Base-by-base conservation (phyloP, 2,113 vertebrate genomes). In the Nibea albiflora region DNA sequence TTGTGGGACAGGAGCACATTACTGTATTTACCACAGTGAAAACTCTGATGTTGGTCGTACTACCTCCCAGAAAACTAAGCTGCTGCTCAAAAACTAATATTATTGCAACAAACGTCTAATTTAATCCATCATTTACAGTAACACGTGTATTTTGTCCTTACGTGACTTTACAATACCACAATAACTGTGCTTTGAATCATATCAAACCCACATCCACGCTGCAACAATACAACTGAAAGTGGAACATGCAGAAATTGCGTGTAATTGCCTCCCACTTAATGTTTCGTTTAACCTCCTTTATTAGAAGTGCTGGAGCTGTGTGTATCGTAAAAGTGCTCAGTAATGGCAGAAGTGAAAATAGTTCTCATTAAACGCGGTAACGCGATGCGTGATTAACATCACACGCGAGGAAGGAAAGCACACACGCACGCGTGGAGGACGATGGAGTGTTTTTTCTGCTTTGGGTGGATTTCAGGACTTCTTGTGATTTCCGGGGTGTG, bases 341-440 rank as follows among this genome's bases (percentile, higher is more conserved):
- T n/a, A 60, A 49, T 44, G 11, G 31, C 69, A 70, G 53, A 20
- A 61, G 46, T 73, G 65, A 83, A 80, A 87, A 60, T 22, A 52
- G 63, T 44, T 28, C 72, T 62, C 58, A 11, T 76, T 90, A 73
- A 80, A 73, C 19, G 61, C 1, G 8, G 77, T 77, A 84, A 85
- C 64, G 65, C 86, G 78, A 74, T 44, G 73, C 12, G 6, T 16
- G 64, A 81, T 73, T 24, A 65, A 83, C 35, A 66, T 76, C 78
- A 24, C 31, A 46, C 5, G 50, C 3, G 11, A 58, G 26, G 6
- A 17, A 9, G 22, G 1, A 22, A 17, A 52, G 28, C 7, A 28
- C 24, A 57, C 1, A 56, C 66, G 4, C 35, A 47, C 0, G 19
- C 46, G 65, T 39, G 62, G 50, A 35, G 31, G 57, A 70, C 14